Evolutionary conservation across 2,888 invertebrate species (phyloP).

Genomic region (Platycnemis pennipes): DNA sequence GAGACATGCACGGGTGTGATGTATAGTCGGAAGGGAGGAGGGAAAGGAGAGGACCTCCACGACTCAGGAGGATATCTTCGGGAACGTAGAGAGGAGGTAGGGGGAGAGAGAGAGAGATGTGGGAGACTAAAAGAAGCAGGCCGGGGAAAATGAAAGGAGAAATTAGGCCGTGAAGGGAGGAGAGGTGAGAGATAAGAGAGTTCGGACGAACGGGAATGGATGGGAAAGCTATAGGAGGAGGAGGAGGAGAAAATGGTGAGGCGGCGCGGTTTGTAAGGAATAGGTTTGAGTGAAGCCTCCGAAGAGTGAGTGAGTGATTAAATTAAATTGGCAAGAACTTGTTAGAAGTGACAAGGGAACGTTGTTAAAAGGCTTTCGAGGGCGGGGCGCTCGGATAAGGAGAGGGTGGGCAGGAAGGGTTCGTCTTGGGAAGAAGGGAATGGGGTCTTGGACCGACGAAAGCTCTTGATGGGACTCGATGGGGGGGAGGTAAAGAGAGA

Average conservation of each 20-base stretch:
- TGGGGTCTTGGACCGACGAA: neutral
- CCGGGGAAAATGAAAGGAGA: neutral
- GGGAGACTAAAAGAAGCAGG: slow-evolving; percentile 1
- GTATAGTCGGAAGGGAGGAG: neutral
- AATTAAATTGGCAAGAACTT: slow-evolving; percentile 68
- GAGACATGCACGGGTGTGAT: neutral
- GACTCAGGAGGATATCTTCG: neutral
- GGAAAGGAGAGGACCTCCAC: neutral
- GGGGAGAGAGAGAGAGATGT: neutral
- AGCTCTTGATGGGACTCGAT: neutral
- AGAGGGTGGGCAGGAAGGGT: neutral
- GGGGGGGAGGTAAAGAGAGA: neutral
- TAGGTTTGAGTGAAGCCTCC: slow-evolving; percentile 41
- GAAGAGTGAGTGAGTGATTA: slow-evolving; percentile 58
- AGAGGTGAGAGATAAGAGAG: neutral
- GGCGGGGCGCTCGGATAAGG: neutral
- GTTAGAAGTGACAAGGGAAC: slow-evolving; percentile 63
- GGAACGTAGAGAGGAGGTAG: too few relatives aligned
- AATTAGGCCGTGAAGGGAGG: neutral
- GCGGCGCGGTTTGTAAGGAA: slow-evolving; percentile 4
- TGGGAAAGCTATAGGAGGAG: too few relatives aligned
- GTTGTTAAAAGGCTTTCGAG: slow-evolving; percentile 57
- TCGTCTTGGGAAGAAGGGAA: neutral
- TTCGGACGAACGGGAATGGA: neutral
- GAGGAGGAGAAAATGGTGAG: neutral